Base-by-base conservation (phyloP, 2,888 invertebrate species). In the Anodontia alba region DNA sequence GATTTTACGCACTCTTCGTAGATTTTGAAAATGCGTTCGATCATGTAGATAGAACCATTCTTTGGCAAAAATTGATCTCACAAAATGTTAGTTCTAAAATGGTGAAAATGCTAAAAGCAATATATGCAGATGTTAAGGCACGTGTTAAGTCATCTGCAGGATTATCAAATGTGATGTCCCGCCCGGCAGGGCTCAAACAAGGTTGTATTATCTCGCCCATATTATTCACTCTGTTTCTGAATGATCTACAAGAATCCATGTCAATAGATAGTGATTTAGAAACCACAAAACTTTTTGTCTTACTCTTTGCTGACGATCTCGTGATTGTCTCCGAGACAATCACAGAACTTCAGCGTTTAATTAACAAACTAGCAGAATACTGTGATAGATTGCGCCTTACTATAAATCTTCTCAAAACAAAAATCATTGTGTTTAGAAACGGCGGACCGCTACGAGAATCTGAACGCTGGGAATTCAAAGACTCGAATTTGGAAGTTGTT, bases 381-480 rank as follows among this genome's bases (percentile, higher is more conserved):
- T 62, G 62, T 33, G 17, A 1, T 17, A 7, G 33, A 62, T 62
- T 31, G 31, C 33, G 33, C 23, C 1, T 62, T 2, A 62, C 31
- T 10, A 29, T 62, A 33, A 62, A 62, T 67, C 15, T 46, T 0
- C 20, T 23, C 7, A 74, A 74, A 74, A 62, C 67, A 20, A 74
- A 33, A 1, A 33, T 74, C 5, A 73, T 73, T 31, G 73, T 43
- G 1, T 72, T 72, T 54, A 54, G 72, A 54, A 72, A 54, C 20
- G 72, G 72, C n/a, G 46, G 73, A 7, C 31, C 66, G 1, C 29
- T 73, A 17, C 42, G 43, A 66, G 20, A 29, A 20, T 62, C 43
- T 73, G 73, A 73, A 31, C 26, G 33, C 0, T 66, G 73, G 73
- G 31, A 46, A 12, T 73, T 43, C 23, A 43, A 33, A 15, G 67